Base-by-base conservation (phyloP, 1,140 invertebrate genomes). In the Lordiphosa collinella region DNA sequence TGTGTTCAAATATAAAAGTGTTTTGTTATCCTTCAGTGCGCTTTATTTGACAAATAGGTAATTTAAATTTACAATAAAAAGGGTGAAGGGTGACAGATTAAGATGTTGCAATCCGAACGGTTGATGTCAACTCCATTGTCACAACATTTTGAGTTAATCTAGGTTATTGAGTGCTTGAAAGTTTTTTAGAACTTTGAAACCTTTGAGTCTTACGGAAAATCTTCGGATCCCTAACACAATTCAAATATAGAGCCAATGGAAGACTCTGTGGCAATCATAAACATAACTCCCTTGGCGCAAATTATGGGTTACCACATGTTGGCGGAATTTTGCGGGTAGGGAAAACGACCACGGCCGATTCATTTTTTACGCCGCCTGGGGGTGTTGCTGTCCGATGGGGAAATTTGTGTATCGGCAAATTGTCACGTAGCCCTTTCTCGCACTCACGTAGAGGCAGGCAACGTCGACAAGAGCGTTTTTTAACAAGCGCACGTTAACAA, bases 301-400 rank as follows among this genome's bases (percentile, higher is more conserved):
- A 82, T 82, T 84, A 82, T 71, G 76, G 76, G 78, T 84, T 82
- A 75, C 76, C 76, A 84, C 76, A 82, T 84, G 76, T 84, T 82
- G 56, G 57, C 49, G 37, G 44, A 53, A 49, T 52, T 57, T 63
- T 70, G 67, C 79, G 71, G 78, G 58, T 68, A 67, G 70, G 35
- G 72, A 67, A 55, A 51, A 29, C 51, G 61, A 46, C 55, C 58
- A 54, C 57, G 50, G 49, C 62, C 76, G 52, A 76, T 57, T 76
- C 52, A 31, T 43, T 69, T 79, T 76, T 75, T 76, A 71, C 71
- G 32, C 48, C 52, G 55, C 31, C 37, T 29, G 55, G 60, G 71
- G 74, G 62, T 63, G 57, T 54, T 71, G 10, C 54, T 40, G 34
- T n/a, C 8, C 34, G 53, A 49, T 63, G 58, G 63, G 60, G 55